phyloP scores from a whole-genome alignment of 1,140 invertebrate genomes.

The Mamestra configurata region DNA sequence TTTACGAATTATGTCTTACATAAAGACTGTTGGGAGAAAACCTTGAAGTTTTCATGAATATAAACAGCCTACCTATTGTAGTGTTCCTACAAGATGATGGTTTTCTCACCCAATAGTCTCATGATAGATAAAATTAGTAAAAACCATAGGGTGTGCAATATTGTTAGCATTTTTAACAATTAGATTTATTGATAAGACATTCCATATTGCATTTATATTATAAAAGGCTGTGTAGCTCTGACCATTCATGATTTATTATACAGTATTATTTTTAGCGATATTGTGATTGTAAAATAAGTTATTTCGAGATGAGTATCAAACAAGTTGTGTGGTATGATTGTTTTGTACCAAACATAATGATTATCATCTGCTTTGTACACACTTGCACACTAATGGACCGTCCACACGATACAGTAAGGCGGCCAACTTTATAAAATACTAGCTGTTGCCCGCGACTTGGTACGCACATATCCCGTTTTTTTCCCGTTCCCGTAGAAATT shows the following conservation, averaged over 20 bases:
- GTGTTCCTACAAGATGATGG: not conserved
- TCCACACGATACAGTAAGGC: no score
- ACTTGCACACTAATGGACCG: not conserved
- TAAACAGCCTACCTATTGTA: no score
- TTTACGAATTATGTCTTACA: not conserved
- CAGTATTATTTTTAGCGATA: constrained; percentile 73
- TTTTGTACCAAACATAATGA: constrained; percentile 12
- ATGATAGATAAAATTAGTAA: not conserved
- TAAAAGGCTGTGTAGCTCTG: constrained; percentile 66
- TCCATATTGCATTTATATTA: constrained; percentile 66
- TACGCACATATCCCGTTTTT: no score
- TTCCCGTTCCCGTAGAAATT: no score
- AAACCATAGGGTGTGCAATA: not conserved
- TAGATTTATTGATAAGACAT: constrained; percentile 53
- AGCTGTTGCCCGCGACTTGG: no score
- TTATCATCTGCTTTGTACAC: constrained; percentile 6
- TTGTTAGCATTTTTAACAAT: not conserved
- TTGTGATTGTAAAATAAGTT: constrained; percentile 48
- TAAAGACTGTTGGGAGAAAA: not conserved
- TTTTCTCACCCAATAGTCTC: no score
- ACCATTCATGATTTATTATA: constrained; percentile 59
- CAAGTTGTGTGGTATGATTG: constrained; percentile 2
- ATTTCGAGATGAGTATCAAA: constrained; percentile 2
- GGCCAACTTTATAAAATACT: no score
- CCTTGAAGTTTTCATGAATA: no score